A percentile compares a stretch with the other conserved stretches of the same genome.
Conservation (phyloP, 2,888 invertebrate species). For the Buathra laborator region DNA sequence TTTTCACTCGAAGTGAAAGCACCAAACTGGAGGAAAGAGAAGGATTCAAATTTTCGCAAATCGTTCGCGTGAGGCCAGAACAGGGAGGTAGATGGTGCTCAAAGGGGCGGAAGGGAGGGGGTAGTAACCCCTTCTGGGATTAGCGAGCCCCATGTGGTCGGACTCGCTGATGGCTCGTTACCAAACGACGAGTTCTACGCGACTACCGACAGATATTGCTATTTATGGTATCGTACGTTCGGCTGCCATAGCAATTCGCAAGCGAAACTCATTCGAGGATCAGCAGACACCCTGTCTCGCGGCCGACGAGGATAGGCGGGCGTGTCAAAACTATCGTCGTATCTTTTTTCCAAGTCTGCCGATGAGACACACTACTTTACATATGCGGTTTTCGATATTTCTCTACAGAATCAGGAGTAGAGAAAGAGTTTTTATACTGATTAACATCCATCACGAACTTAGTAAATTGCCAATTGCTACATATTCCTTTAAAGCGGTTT, state of each 20-base stretch:
- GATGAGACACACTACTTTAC: background rate
- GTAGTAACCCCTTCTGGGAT: constrained; percentile 81
- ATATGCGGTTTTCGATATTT: constrained; percentile 11
- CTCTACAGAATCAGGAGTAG: background rate
- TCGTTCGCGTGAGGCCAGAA: constrained; percentile 71
- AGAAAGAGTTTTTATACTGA: background rate
- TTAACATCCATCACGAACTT: background rate
- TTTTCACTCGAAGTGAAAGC: constrained; percentile 60
- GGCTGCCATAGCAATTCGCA: constrained; percentile 31
- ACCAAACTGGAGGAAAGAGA: constrained; percentile 20
- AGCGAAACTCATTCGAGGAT: constrained; percentile 36
- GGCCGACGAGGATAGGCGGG: constrained; percentile 46
- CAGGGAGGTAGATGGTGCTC: constrained; percentile 33
- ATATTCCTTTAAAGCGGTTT: constrained; percentile 1
- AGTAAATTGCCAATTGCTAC: background rate
- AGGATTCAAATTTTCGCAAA: constrained; percentile 82
- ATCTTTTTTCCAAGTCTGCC: background rate
- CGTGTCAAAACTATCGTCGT: constrained; percentile 37
- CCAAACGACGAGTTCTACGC: constrained; percentile 78
- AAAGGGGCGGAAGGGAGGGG: constrained; percentile 59
- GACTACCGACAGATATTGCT: constrained; percentile 84
- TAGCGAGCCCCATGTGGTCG: constrained; percentile 84
- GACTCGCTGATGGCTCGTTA: constrained; percentile 84
- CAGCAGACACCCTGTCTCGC: constrained; percentile 41
- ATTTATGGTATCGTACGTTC: constrained; percentile 79